phyloP scores from a whole-genome alignment of 1,140 invertebrate genomes.

The Trachymyrmex cornetzi region DNA sequence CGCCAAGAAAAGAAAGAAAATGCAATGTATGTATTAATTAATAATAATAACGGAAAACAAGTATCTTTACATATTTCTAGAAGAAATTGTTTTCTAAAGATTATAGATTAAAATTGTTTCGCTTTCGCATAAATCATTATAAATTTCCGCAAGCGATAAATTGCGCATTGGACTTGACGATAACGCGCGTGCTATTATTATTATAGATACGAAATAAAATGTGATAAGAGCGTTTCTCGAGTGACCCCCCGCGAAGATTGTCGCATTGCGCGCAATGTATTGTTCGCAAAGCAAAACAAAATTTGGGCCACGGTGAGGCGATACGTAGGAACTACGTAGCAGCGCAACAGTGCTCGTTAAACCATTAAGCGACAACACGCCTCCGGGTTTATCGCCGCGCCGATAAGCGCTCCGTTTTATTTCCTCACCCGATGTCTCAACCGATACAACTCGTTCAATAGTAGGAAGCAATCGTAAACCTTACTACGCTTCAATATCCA shows the following conservation, averaged over 20 bases:
- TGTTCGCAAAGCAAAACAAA: conserved; percentile 22
- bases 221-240: conserved; percentile 1
- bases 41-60: background rate
- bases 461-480: background rate
- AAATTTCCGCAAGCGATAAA: conserved; percentile 32
- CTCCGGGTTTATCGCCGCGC: conserved; percentile 74
- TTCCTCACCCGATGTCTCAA: conserved; percentile 43
- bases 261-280: background rate
- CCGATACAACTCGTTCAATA: conserved; percentile 28
- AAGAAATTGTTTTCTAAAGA: background rate
- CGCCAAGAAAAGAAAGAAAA: background rate
- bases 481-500: conserved; percentile 12
- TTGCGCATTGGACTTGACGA: conserved; percentile 19
- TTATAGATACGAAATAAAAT: background rate
- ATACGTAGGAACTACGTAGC: conserved; percentile 6
- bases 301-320: conserved; percentile 27
- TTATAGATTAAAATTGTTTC: background rate
- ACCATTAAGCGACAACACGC: conserved; percentile 68
- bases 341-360: conserved; percentile 66
- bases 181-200: conserved; percentile 17
- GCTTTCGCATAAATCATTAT: conserved; percentile 12
- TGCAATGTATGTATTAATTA: background rate
- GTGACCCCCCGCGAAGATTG: conserved; percentile 7
- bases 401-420: conserved; percentile 78
- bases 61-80: background rate